Conservation (phyloP, 2,888 invertebrate genomes). For the Zonitis immaculata region DNA sequence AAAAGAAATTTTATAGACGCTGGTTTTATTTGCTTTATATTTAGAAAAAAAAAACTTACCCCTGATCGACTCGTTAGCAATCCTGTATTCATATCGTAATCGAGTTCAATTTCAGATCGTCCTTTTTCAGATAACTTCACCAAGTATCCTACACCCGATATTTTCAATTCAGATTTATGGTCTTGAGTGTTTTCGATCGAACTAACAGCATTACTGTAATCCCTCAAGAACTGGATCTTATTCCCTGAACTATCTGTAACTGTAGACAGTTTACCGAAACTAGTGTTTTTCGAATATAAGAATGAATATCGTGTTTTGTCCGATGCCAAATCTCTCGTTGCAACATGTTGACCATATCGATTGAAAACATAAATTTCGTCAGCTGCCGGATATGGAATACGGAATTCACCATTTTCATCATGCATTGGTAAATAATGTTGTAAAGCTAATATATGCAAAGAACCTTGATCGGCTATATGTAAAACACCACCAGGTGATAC, state of each 20-base stretch:
- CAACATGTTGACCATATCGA: constrained; percentile 89
- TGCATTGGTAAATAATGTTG: constrained; percentile 84
- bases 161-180: constrained; percentile 85
- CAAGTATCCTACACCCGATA: constrained; percentile 88
- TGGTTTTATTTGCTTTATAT: no score
- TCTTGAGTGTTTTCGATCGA: constrained; percentile 93
- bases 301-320: constrained; percentile 92
- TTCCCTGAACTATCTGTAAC: constrained; percentile 93
- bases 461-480: constrained; percentile 93
- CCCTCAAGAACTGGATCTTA: constrained; percentile 84
- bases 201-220: constrained; percentile 88
- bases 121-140: constrained; percentile 86
- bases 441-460: constrained; percentile 75
- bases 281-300: constrained; percentile 94
- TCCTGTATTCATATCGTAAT: constrained; percentile 86
- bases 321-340: constrained; percentile 92
- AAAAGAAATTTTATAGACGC: constrained; percentile 3
- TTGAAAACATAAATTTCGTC: constrained; percentile 93
- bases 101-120: constrained; percentile 80
- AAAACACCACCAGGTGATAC: constrained; percentile 95
- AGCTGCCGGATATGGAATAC: constrained; percentile 89
- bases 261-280: constrained; percentile 88
- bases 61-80: constrained; percentile 80
- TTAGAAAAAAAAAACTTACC: constrained; percentile 49
- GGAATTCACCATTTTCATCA: constrained; percentile 85